Percentiles rank a stretch among this genome's conserved stretches.
phyloP scores from a whole-genome alignment of 2,888 invertebrate species.

The Tenthredo distinguenda region DNA sequence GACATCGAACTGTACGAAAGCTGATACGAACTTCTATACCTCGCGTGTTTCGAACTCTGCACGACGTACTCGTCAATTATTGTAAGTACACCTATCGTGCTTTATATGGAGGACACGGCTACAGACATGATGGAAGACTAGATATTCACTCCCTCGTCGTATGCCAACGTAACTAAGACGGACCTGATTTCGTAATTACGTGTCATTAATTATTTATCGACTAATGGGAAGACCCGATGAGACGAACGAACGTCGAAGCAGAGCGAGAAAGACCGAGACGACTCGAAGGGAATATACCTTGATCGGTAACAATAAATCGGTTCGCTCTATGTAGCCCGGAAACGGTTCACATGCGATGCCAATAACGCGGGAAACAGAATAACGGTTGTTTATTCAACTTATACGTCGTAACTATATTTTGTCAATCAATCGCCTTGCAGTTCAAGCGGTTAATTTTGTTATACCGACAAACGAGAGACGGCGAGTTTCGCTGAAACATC shows the following conservation, averaged over 20 bases:
- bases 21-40: slow-evolving; percentile 30
- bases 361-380: not conserved
- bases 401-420: not conserved
- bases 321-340: not conserved
- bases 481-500: not conserved
- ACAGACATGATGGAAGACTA: slow-evolving; percentile 61
- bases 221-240: not conserved
- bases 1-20: slow-evolving; percentile 46
- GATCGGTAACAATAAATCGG: not conserved
- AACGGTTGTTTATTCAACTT: not conserved
- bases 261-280: not conserved
- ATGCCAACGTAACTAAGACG: slow-evolving; percentile 17
- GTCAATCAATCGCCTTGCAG: not conserved
- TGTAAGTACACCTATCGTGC: slow-evolving; percentile 71
- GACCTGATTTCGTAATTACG: slow-evolving; percentile 23
- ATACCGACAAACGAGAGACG: not conserved
- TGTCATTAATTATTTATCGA: slow-evolving; percentile 9
- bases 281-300: not conserved
- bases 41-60: slow-evolving; percentile 68
- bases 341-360: not conserved
- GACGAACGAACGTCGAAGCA: not conserved
- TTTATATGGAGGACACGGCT: slow-evolving; percentile 64
- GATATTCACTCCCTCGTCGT: slow-evolving; percentile 55
- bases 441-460: not conserved
- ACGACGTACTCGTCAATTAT: slow-evolving; percentile 73